Percentiles rank a stretch among this genome's conserved stretches.
Conservation (phyloP, 2,888 invertebrate species). For the Xylocampa areola region DNA sequence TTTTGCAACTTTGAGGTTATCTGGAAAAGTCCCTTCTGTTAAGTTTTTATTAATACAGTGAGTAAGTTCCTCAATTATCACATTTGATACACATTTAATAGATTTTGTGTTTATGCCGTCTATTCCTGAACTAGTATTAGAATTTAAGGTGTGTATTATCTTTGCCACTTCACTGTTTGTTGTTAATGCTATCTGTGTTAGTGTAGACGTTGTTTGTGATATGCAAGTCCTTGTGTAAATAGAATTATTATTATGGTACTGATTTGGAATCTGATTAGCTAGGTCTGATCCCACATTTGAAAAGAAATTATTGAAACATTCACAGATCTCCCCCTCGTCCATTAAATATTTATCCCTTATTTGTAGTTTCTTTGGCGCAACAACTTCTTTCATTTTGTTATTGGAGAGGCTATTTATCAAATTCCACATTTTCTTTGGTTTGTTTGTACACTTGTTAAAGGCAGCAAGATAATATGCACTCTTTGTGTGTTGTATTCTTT, state of each 20-base stretch:
- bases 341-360: background rate
- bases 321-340: background rate
- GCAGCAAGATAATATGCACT: slow-evolving; percentile 3
- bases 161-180: background rate
- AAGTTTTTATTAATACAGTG: too few species aligned
- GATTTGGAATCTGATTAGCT: slow-evolving; percentile 4
- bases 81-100: slow-evolving; percentile 12
- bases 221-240: background rate
- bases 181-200: background rate
- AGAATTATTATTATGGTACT: background rate
- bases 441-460: background rate
- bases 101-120: background rate
- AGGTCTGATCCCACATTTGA: background rate
- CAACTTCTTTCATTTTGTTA: background rate
- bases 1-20: too few species aligned
- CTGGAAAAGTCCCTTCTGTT: too few species aligned
- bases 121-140: background rate
- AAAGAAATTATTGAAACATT: slow-evolving; percentile 13
- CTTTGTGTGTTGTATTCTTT: background rate
- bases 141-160: background rate
- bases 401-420: slow-evolving; percentile 3
- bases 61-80: background rate
- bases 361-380: background rate
- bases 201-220: background rate
- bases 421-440: slow-evolving; percentile 3